Percentiles rank a stretch among this genome's conserved stretches.
Evolutionary conservation across 2,113 vertebrate species (phyloP).

Genomic region (Hipposideros armiger): DNA sequence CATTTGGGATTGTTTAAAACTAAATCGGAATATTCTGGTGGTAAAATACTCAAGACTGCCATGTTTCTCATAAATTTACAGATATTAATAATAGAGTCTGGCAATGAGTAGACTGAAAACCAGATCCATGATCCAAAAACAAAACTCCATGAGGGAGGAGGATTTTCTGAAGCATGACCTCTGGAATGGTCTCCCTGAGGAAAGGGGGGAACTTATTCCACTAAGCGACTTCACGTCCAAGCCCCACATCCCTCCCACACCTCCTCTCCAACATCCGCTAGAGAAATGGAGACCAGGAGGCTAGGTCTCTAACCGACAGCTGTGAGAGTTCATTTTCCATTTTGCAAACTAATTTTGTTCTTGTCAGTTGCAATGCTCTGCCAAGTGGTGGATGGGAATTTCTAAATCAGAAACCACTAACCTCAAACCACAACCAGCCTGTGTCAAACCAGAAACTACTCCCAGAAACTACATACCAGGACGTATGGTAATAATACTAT

Average conservation of each 20-base stretch:
- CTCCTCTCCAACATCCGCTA: background rate
- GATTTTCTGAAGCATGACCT: conserved; percentile 30
- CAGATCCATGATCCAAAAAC: conserved; percentile 31
- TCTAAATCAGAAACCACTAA: conserved; percentile 85
- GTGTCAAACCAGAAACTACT: conserved; percentile 79
- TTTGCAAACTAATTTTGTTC: conserved; percentile 87
- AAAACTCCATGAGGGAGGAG: background rate
- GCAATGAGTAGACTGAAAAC: conserved; percentile 53
- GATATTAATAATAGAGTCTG: conserved; percentile 51
- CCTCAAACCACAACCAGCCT: conserved; percentile 83
- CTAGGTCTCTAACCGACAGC: conserved; percentile 78
- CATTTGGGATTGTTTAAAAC: background rate
- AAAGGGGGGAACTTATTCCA: background rate
- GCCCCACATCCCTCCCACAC: background rate
- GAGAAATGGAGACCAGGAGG: conserved; percentile 30
- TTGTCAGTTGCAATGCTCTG: conserved; percentile 83
- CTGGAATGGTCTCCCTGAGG: background rate
- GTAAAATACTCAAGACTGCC: conserved; percentile 29
- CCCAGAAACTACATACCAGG: conserved; percentile 54
- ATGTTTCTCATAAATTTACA: conserved; percentile 55
- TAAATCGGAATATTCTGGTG: conserved; percentile 3
- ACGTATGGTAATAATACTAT: conserved; percentile 73
- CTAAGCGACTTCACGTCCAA: conserved; percentile 21
- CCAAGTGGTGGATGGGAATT: conserved; percentile 84
- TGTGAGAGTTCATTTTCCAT: conserved; percentile 85